Evolutionary conservation across 2,113 vertebrate species (phyloP).

Genomic region (Vireo altiloquus): DNA sequence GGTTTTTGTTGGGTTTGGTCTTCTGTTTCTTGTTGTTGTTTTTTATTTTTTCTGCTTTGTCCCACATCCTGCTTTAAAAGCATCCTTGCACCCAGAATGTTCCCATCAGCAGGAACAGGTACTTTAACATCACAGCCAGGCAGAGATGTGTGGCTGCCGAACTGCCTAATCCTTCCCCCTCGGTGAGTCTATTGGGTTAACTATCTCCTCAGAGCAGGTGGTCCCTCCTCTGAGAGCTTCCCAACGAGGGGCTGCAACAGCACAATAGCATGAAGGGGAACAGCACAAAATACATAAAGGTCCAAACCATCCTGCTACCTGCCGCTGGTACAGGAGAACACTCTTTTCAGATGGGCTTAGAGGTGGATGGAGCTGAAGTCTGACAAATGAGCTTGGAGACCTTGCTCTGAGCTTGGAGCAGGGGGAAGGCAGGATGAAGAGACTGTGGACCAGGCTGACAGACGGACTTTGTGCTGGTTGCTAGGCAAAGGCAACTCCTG

Average conservation of each 20-base stretch:
- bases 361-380: background rate
- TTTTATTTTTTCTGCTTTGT: background rate
- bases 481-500: conserved; percentile 20
- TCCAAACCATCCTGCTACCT: background rate
- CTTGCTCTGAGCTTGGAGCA: background rate
- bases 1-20: background rate
- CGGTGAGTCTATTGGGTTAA: background rate
- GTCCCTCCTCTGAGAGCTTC: background rate
- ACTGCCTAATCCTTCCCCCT: background rate
- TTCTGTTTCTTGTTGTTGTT: background rate
- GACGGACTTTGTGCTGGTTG: background rate
- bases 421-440: background rate
- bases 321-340: rapidly evolving
- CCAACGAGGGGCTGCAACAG: background rate
- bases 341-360: background rate
- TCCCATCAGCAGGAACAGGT: background rate
- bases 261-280: background rate
- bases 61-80: background rate
- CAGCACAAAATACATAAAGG: rapidly evolving
- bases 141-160: background rate
- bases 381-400: background rate
- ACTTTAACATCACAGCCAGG: background rate
- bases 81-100: background rate
- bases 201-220: background rate
- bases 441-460: background rate